Evolutionary conservation across 2,113 vertebrate genomes (phyloP).

Genomic region (Perca flavescens): DNA sequence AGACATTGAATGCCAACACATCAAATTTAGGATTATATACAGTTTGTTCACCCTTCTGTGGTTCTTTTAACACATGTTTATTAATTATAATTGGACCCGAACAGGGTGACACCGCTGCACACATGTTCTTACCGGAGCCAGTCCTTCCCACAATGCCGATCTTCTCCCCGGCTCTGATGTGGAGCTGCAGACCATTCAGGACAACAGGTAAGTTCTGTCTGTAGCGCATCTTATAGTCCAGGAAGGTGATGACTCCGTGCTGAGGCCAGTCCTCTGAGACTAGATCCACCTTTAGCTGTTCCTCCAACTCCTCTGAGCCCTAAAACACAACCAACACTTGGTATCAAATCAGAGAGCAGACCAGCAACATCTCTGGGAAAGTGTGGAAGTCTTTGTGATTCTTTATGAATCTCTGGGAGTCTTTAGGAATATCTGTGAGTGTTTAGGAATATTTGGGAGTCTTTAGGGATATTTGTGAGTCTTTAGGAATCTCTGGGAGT

Average conservation of each 20-base stretch:
- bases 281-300: constrained; percentile 34
- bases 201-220: constrained; percentile 79
- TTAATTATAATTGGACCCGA: not conserved
- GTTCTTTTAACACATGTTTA: no score
- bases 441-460: no score
- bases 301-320: constrained; percentile 76
- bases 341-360: not conserved
- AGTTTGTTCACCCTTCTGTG: no score
- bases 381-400: no score
- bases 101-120: not conserved
- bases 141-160: constrained; percentile 84
- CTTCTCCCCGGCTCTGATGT: constrained; percentile 75
- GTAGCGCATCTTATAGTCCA: constrained; percentile 83
- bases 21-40: no score
- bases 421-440: no score
- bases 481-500: no score
- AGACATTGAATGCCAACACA: no score
- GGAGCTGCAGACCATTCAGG: constrained; percentile 76
- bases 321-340: constrained; percentile 34
- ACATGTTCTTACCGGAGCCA: constrained; percentile 70
- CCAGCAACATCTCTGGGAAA: not conserved
- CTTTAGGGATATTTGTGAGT: no score
- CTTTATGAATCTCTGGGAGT: no score
- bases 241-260: constrained; percentile 78
- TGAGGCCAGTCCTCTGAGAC: constrained; percentile 78